Evolutionary conservation across 2,113 vertebrate species (phyloP).

Genomic region (Hippocampus abdominalis): DNA sequence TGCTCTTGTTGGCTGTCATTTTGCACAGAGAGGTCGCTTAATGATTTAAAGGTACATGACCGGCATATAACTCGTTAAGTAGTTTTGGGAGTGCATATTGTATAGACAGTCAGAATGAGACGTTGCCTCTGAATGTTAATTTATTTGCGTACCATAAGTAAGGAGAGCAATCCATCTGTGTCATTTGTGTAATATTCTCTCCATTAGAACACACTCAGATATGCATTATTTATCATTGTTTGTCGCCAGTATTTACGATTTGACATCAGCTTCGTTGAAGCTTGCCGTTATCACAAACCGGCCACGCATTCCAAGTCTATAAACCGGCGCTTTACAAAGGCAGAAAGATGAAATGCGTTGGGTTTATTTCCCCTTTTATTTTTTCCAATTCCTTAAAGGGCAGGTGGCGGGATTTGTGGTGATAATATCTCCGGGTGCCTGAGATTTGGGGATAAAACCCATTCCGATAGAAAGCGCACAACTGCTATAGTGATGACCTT

Average conservation of each 20-base stretch:
- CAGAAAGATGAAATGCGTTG: constrained; percentile 14
- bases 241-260: constrained; percentile 22
- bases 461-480: constrained; percentile 65
- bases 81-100: constrained; percentile 18
- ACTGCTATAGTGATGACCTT: constrained; percentile 73
- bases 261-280: constrained; percentile 26
- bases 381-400: constrained; percentile 58
- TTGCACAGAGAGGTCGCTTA: constrained; percentile 17
- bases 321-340: constrained; percentile 15
- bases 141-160: not conserved
- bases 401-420: constrained; percentile 64
- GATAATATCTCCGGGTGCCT: constrained; percentile 71
- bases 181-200: not conserved
- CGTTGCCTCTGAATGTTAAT: not conserved
- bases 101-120: constrained; percentile 9
- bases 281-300: constrained; percentile 25
- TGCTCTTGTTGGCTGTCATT: constrained; percentile 13
- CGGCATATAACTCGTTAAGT: constrained; percentile 6
- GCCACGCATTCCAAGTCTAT: constrained; percentile 25
- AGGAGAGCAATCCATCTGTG: not conserved
- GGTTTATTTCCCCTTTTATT: constrained; percentile 36
- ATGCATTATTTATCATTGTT: not conserved
- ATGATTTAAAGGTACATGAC: constrained; percentile 23
- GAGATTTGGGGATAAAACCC: constrained; percentile 69
- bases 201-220: too few species aligned